A percentile compares a stretch with the other conserved stretches of the same genome.
phyloP scores from a whole-genome alignment of 2,888 invertebrate genomes.

The Bursaphelenchus okinawaensis region DNA sequence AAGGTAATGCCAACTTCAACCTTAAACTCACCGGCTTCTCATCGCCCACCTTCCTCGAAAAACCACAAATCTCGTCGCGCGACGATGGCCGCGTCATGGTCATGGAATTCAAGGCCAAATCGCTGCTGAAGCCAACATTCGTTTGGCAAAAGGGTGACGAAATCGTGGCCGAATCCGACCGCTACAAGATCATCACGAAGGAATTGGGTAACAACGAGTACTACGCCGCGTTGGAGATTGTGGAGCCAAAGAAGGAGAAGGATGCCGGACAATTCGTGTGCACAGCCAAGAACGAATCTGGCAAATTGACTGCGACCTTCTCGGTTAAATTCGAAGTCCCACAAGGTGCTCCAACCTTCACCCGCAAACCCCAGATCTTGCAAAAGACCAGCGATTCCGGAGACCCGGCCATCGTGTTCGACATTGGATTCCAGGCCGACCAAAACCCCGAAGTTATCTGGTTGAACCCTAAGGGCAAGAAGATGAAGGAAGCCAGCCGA shows the following conservation, averaged over 20 bases:
- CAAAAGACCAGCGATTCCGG: slow-evolving; percentile 58
- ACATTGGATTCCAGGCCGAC: slow-evolving; percentile 58
- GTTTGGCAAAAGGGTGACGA: slow-evolving; percentile 90
- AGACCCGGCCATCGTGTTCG: slow-evolving; percentile 58
- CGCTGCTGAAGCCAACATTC: slow-evolving; percentile 88
- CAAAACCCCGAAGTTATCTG: slow-evolving; percentile 57
- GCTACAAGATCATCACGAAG: slow-evolving; percentile 43
- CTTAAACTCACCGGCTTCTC: slow-evolving; percentile 58
- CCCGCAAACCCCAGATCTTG: slow-evolving; percentile 58
- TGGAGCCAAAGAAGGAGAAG: slow-evolving; percentile 78
- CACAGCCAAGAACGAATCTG: slow-evolving; percentile 58
- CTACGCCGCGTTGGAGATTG: slow-evolving; percentile 57
- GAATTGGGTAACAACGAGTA: slow-evolving; percentile 31
- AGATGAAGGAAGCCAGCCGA: slow-evolving; percentile 58
- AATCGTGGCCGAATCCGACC: slow-evolving; percentile 59
- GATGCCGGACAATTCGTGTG: slow-evolving; percentile 59
- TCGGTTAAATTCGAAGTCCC: slow-evolving; percentile 59
- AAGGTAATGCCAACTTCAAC: slow-evolving; percentile 59
- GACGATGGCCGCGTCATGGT: slow-evolving; percentile 92
- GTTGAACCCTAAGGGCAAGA: slow-evolving; percentile 58
- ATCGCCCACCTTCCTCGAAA: slow-evolving; percentile 85
- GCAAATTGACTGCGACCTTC: slow-evolving; percentile 58
- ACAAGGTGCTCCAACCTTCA: slow-evolving; percentile 58
- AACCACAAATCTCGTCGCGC: slow-evolving; percentile 97
- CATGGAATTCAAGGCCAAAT: slow-evolving; percentile 84